Base-by-base conservation (phyloP, 2,113 vertebrate species). In the Chamaea fasciata region DNA sequence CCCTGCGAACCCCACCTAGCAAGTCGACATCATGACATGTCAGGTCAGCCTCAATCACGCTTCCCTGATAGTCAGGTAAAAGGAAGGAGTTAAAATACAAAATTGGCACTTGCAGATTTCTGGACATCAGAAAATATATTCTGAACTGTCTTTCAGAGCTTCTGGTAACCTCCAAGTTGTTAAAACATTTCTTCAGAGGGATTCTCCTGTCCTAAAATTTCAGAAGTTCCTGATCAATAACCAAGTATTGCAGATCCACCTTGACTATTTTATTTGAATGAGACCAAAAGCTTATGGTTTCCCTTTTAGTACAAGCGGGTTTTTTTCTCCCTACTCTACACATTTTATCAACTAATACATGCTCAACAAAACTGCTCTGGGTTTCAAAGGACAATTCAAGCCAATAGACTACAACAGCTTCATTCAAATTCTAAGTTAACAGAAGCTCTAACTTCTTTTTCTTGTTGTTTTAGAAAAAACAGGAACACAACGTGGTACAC, bases 11-110 rank as follows among this genome's bases (percentile, higher is more conserved):
- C 98, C 98, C 98, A 98, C 98, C 98, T 98, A 98, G 97, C 98
- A 98, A 98, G 97, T 98, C 98, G 97, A 98, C 98, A 98, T 98
- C 98, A 97, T 98, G 98, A 98, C 98, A 98, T 98, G 98, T 98
- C 98, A 98, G 98, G 98, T 97, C 98, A 98, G 98, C 98, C 98
- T 98, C 98, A 98, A 98, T 57, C 98, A 98, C 98, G 98, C 98
- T 98, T 98, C 98, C 98, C 98, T 99, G 98, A 99, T 98, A 98
- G 98, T 98, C 99, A 99, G 98, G 98, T 99, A 99, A 99, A 99
- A 98, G 98, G 98, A 99, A 99, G 98, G 98, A 98, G 98, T 98
- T 98, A 99, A 98, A 97, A 99, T 95, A 98, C 97, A 98, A 97
- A 98, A 98, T 97, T 97, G 96, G 98, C 92, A 98, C 97, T 97